Evolutionary conservation across 1,140 invertebrate genomes (phyloP).

Genomic region (Plutomurus gul): DNA sequence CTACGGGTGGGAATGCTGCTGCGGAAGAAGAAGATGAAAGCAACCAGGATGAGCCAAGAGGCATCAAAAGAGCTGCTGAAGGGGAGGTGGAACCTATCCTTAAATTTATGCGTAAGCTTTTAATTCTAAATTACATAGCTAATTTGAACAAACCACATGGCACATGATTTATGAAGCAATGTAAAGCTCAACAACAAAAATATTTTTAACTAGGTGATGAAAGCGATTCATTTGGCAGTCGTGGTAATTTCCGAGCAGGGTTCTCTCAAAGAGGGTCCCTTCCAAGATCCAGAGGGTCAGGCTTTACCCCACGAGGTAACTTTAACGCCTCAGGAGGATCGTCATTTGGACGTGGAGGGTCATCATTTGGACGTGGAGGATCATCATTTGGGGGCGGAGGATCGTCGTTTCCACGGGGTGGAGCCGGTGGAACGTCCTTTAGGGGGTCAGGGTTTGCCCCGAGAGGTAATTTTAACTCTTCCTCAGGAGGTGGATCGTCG

Average conservation of each 20-base stretch:
- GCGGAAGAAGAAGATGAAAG: not conserved
- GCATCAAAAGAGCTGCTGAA: not conserved
- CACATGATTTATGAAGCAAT: too few relatives aligned
- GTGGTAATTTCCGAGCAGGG: not conserved
- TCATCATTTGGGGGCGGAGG: too few relatives aligned
- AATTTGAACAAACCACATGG: not conserved
- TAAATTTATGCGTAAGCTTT: not conserved
- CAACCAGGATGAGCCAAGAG: not conserved
- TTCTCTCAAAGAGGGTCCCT: not conserved
- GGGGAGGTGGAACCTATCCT: not conserved
- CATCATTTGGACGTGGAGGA: not conserved
- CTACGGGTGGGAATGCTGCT: not conserved
- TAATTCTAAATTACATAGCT: not conserved
- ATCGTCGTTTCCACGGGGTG: not conserved
- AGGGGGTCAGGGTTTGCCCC: not conserved
- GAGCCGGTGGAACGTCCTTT: too few relatives aligned
- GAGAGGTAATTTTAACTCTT: not conserved
- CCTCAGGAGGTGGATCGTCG: too few relatives aligned
- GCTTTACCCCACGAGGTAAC: not conserved
- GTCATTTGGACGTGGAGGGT: not conserved
- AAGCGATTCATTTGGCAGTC: not conserved
- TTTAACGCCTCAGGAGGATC: not conserved
- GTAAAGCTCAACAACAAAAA: too few relatives aligned
- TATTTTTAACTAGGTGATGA: too few relatives aligned
- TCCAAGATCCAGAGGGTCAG: not conserved